Evolutionary conservation across 1,140 invertebrate genomes (phyloP).

Genomic region (Zaprionus inermis): DNA sequence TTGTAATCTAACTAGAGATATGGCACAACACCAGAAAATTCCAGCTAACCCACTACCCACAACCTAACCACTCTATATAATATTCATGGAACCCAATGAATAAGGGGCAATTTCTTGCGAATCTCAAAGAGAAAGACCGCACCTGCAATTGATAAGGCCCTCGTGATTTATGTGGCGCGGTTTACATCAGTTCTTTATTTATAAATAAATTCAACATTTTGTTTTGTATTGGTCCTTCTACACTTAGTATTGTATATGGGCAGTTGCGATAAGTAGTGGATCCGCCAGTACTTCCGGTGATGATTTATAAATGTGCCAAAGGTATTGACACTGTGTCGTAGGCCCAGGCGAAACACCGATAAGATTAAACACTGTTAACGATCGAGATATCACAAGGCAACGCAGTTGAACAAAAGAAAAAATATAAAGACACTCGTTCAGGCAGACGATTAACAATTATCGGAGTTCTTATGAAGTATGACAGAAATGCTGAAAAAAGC

Average conservation of each 20-base stretch:
- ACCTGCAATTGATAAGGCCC: conserved; percentile 42
- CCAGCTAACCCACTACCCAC: not conserved
- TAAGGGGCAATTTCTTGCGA: conserved; percentile 60
- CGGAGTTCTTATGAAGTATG: not conserved
- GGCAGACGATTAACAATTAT: not conserved
- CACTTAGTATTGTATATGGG: conserved; percentile 3
- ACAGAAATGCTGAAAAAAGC: not conserved
- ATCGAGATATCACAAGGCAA: conserved; percentile 12
- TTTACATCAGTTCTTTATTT: conserved; percentile 74
- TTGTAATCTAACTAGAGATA: not conserved
- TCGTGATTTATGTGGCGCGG: conserved; percentile 23
- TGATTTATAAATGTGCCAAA: conserved; percentile 58
- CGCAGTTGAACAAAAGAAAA: not conserved
- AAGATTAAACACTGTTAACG: conserved; percentile 60
- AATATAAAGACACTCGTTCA: conserved; percentile 3
- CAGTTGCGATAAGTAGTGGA: conserved; percentile 53
- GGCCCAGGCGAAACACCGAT: conserved; percentile 46
- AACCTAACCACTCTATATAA: not conserved
- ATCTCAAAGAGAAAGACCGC: conserved; percentile 24
- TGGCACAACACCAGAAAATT: not conserved
- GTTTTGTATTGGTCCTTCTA: conserved; percentile 17
- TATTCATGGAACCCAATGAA: conserved; percentile 41
- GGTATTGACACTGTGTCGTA: conserved; percentile 60
- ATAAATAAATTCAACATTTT: conserved; percentile 59
- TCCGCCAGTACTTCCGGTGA: conserved; percentile 70